Base-by-base conservation (phyloP, 2,113 vertebrate species). In the Bagarius yarrelli region DNA sequence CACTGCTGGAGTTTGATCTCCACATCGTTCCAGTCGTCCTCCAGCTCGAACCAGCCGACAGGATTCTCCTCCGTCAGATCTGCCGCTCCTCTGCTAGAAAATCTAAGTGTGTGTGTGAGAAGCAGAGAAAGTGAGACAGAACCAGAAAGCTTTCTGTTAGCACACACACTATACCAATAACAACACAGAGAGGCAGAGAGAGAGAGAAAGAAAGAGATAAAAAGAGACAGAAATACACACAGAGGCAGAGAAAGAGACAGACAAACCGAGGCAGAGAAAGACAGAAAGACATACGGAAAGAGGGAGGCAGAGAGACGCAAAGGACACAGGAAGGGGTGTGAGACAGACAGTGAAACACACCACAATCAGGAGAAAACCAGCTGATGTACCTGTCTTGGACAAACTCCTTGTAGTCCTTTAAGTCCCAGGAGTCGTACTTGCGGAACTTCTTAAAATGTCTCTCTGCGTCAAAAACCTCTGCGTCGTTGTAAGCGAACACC, bases 21-120 rank as follows among this genome's bases (percentile, higher is more conserved):
- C 79, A 94, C 93, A 86, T 98, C 96, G 79, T 98, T 97, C 96
- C 97, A 98, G 85, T 98, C 97, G 5, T 98, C 96, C 72, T 98
- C 97, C 13, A 98, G 89, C 88, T 98, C 98, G 91, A 99, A 98
- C 96, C 96, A 98, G 87, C 96, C 97, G 80, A 98, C 87, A 1
- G 97, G 97, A 81, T 98, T 95, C 50, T 96, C 94, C 71, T 98
- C 98, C 34, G 88, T 91, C 85, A 91, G 83, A 1, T 92, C 91
- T 23, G 93, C 88, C 83, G 79, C 78, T 0, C 66, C 79, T 61
- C 91, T 91, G 85, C 80, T 82, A 36, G 32, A 81, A 74, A 72
- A 69, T 55, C 74, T 78, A 44, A 27, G 56, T 32, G 19, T 59
- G 47, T 63, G 14, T 32, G 14, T n/a, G 71, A 21, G 32, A 16